phyloP scores from a whole-genome alignment of 2,888 invertebrate species.

The Heliconius ethilla region DNA sequence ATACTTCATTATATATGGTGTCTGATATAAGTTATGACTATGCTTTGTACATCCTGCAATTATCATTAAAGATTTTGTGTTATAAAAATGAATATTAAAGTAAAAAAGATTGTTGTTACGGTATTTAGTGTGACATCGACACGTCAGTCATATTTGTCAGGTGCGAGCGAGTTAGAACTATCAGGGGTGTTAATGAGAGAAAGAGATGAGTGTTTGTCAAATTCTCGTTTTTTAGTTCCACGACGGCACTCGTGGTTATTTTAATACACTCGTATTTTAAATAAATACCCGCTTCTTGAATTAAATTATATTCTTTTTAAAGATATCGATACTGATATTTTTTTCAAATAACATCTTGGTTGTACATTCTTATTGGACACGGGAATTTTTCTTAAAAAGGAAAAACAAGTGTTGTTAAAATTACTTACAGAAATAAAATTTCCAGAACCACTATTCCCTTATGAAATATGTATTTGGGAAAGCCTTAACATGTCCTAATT shows the following conservation, averaged over 20 bases:
- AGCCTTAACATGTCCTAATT: no score
- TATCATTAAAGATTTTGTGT: conserved; percentile 52
- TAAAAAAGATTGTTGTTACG: conserved; percentile 68
- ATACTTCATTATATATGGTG: neutral
- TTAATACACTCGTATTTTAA: conserved; percentile 13
- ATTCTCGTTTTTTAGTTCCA: conserved; percentile 71
- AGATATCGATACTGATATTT: neutral
- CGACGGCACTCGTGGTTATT: conserved; percentile 60
- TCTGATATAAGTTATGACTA: conserved; percentile 3
- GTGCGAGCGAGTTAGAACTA: conserved; percentile 55
- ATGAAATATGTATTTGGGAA: neutral
- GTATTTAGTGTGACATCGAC: conserved; percentile 63
- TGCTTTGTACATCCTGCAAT: conserved; percentile 10
- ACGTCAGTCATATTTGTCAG: conserved; percentile 78
- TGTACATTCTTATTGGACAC: neutral
- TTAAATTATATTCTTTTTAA: neutral
- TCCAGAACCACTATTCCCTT: neutral
- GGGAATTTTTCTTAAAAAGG: no score
- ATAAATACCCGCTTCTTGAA: conserved; percentile 14
- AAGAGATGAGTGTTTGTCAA: conserved; percentile 45
- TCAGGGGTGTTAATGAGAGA: conserved; percentile 54
- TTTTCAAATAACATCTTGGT: neutral
- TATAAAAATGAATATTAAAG: conserved; percentile 56
- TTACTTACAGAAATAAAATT: neutral
- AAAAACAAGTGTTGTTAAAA: neutral